Conservation (phyloP, 2,113 vertebrate genomes). For the Lanius ludovicianus region DNA sequence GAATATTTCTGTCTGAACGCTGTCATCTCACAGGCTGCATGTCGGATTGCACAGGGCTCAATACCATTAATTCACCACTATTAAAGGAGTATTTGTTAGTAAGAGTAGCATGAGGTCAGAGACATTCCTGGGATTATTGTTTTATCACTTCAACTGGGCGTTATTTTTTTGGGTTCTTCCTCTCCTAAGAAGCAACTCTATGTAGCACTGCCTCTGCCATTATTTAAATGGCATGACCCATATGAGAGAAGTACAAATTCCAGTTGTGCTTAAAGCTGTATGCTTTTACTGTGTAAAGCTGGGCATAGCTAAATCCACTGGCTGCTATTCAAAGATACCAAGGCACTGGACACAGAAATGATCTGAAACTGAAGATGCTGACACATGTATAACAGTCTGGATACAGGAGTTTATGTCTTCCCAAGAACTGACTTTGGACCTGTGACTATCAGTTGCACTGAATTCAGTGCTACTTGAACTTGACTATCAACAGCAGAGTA, state of each 20-base stretch:
- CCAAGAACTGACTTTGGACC: not conserved
- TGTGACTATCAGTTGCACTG: not conserved
- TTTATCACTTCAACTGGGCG: not conserved
- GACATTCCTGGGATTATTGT: not conserved
- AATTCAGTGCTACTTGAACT: not conserved
- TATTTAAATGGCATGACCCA: not conserved
- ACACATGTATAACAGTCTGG: not conserved
- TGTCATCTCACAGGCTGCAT: conserved; percentile 11
- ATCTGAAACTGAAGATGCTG: not conserved
- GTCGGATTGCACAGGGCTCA: not conserved
- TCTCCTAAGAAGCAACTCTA: not conserved
- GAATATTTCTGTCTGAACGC: conserved; percentile 24
- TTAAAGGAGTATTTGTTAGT: conserved; percentile 21
- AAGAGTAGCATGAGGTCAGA: conserved; percentile 12
- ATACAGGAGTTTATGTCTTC: not conserved
- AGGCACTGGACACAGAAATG: not conserved
- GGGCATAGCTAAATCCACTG: not conserved
- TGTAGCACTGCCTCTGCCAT: not conserved
- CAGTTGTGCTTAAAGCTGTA: not conserved
- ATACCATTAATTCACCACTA: conserved; percentile 29
- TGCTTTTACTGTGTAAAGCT: not conserved
- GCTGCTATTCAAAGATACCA: not conserved
- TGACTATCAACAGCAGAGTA: not conserved
- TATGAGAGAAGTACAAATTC: not conserved
- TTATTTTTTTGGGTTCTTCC: not conserved